phyloP scores from a whole-genome alignment of 2,797 vertebrate genomes.

The Danionella dracula region DNA sequence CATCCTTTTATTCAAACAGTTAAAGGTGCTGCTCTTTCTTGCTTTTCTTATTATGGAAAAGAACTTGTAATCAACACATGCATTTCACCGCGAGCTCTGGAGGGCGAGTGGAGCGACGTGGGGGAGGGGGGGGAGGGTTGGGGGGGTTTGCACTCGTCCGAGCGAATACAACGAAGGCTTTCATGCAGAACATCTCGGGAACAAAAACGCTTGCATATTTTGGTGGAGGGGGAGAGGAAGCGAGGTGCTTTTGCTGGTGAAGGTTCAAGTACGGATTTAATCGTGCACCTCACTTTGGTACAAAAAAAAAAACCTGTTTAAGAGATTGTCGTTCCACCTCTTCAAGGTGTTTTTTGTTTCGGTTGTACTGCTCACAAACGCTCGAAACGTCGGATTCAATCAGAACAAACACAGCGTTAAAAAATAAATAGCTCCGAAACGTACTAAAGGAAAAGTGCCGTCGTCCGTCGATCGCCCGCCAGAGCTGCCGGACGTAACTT shows the following conservation, averaged over 20 bases:
- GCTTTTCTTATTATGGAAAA: constrained; percentile 86
- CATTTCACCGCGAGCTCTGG: constrained; percentile 80
- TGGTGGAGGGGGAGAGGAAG: constrained; percentile 33
- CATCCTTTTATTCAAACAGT: constrained; percentile 84
- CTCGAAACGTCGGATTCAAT: constrained; percentile 56
- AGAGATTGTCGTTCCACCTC: constrained; percentile 27
- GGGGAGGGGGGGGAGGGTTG: constrained; percentile 39
- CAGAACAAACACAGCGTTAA: constrained; percentile 46
- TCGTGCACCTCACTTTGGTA: constrained; percentile 60
- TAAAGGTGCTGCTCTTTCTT: constrained; percentile 78
- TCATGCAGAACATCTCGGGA: constrained; percentile 56
- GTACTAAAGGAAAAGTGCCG: constrained; percentile 11
- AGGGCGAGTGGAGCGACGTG: constrained; percentile 52
- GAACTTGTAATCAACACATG: constrained; percentile 88
- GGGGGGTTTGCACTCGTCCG: constrained; percentile 40
- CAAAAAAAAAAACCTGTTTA: background rate
- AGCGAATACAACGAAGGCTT: constrained; percentile 61
- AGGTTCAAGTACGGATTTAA: constrained; percentile 44
- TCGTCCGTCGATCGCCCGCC: constrained; percentile 54
- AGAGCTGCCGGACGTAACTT: constrained; percentile 69
- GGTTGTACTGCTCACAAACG: constrained; percentile 59
- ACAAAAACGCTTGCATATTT: constrained; percentile 47
- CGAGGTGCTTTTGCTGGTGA: constrained; percentile 56
- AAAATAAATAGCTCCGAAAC: constrained; percentile 13
- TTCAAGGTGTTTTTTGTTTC: constrained; percentile 12